A percentile compares a stretch with the other conserved stretches of the same genome.
These are phyloP conservation scores for Lacanobia wlatinum DNA, from an alignment of 2,888 invertebrate genomes.

Conservation along the genomic window DNA sequence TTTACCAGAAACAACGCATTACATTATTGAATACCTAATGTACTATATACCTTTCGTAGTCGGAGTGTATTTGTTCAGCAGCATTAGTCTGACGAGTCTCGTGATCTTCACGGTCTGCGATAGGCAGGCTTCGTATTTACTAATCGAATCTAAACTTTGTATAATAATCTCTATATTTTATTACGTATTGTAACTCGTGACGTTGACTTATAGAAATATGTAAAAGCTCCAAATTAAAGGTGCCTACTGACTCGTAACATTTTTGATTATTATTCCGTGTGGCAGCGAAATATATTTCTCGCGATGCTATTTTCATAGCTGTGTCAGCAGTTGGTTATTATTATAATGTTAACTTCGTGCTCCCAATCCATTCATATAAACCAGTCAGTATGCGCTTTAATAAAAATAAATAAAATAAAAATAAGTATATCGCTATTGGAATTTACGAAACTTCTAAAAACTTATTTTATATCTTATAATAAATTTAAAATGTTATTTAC, in stretches of 20 bases:
- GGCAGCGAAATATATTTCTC: constrained; percentile 29
- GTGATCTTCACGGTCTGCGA: constrained; percentile 53
- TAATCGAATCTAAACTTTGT: constrained; percentile 65
- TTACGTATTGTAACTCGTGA: constrained; percentile 52
- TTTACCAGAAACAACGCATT: constrained; percentile 69
- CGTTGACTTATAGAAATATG: constrained; percentile 40
- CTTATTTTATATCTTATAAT: constrained; percentile 63
- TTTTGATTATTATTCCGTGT: constrained; percentile 41
- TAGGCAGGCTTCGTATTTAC: constrained; percentile 58
- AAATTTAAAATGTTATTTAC: constrained; percentile 67
- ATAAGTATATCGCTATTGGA: constrained; percentile 61
- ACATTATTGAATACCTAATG: constrained; percentile 61
- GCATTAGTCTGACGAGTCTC: constrained; percentile 55
- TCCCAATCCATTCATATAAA: constrained; percentile 30
- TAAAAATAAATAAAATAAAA: constrained; percentile 43
- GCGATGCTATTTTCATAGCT: constrained; percentile 51
- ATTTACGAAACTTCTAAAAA: constrained; percentile 65
- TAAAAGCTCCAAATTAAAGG: constrained; percentile 41
- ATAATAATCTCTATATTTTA: constrained; percentile 62
- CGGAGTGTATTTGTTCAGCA: constrained; percentile 45
- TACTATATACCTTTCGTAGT: constrained; percentile 50
- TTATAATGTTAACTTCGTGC: constrained; percentile 20
- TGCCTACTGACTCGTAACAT: constrained; percentile 59
- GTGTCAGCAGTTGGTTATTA: constrained; percentile 35
- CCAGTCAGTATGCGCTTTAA: constrained; percentile 60